These are phyloP conservation scores for Pandemis cinnamomeana DNA, from an alignment of 2,888 invertebrate genomes.

Conservation along the genomic window DNA sequence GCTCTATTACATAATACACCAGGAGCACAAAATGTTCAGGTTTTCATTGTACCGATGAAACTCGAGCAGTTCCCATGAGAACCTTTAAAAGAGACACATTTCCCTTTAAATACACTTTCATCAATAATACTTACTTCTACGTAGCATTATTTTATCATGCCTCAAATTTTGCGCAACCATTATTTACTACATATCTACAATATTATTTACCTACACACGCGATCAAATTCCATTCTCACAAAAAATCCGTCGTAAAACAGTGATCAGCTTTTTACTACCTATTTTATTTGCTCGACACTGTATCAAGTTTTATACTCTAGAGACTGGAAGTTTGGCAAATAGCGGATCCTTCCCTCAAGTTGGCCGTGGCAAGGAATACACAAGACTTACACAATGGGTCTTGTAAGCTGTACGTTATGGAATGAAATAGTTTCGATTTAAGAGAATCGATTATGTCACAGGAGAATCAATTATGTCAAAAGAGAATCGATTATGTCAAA, in stretches of 20 bases:
- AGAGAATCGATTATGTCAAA: no score
- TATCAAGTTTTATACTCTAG: constrained; percentile 22
- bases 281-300: constrained; percentile 23
- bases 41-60: no score
- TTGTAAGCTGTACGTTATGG: constrained; percentile 5
- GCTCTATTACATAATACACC: no score
- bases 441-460: background rate
- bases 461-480: background rate
- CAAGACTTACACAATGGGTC: constrained; percentile 8
- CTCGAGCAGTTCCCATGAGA: no score
- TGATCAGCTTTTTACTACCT: background rate
- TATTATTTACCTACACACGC: no score
- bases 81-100: no score
- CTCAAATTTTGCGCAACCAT: no score
- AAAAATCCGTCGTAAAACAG: background rate
- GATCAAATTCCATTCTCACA: background rate
- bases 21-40: background rate
- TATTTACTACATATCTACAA: no score
- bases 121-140: no score
- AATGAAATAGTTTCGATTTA: background rate
- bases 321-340: constrained; percentile 35
- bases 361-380: constrained; percentile 30
- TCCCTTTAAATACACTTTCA: no score
- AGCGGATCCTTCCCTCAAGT: constrained; percentile 27
- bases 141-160: no score